phyloP scores from a whole-genome alignment of 2,797 vertebrate genomes.

The Sarcophilus harrisii region DNA sequence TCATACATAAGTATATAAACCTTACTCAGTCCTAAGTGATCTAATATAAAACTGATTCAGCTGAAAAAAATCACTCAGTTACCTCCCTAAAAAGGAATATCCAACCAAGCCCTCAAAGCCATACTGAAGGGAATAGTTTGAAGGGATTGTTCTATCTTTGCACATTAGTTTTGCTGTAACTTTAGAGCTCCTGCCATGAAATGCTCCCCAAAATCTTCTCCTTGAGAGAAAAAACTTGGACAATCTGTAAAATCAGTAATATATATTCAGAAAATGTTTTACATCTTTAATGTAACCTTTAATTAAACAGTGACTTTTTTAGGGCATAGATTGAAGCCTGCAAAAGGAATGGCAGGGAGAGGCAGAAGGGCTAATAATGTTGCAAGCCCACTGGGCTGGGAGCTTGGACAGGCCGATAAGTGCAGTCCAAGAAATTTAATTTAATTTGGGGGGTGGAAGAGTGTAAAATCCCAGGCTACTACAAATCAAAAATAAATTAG shows the following conservation, averaged over 20 bases:
- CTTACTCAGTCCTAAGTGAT: not conserved
- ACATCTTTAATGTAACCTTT: constrained; percentile 60
- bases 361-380: constrained; percentile 48
- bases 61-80: not conserved
- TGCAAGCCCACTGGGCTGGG: constrained; percentile 24
- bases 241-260: constrained; percentile 42
- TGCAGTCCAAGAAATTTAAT: constrained; percentile 65
- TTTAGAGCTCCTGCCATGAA: not conserved
- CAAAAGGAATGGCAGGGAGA: not conserved
- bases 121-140: not conserved
- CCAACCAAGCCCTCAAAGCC: not conserved
- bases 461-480: constrained; percentile 40
- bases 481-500: constrained; percentile 67
- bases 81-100: not conserved
- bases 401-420: constrained; percentile 42
- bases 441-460: constrained; percentile 58
- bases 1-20: not conserved
- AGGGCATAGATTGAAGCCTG: not conserved
- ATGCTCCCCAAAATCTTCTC: not conserved
- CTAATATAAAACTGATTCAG: not conserved
- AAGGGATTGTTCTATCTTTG: not conserved
- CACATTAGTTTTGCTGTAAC: not conserved
- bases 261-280: constrained; percentile 43
- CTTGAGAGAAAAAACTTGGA: not conserved
- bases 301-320: constrained; percentile 47